Percentiles rank a stretch among this genome's conserved stretches.
phyloP scores from a whole-genome alignment of 2,888 invertebrate genomes.

The Shargacucullia verbasci region DNA sequence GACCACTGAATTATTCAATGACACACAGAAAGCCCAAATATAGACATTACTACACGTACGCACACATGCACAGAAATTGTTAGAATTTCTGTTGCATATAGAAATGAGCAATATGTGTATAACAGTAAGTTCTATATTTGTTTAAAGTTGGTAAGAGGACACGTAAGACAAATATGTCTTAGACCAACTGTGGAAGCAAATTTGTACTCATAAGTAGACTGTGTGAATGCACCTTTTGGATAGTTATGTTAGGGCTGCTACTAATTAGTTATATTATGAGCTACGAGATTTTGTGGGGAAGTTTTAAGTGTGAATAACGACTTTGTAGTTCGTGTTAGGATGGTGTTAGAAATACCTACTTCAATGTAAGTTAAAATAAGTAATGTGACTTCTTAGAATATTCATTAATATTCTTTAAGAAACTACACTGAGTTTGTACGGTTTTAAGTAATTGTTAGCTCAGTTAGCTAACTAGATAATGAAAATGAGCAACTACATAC shows the following conservation, averaged over 20 bases:
- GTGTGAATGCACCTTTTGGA: conserved; percentile 83
- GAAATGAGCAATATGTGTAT: conserved; percentile 73
- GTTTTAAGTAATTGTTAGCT: too few species aligned
- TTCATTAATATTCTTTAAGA: too few species aligned
- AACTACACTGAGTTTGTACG: too few species aligned
- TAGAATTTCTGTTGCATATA: conserved; percentile 62
- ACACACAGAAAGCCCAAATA: conserved; percentile 87
- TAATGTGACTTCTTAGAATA: background rate
- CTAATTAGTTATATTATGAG: conserved; percentile 75
- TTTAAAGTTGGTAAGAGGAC: conserved; percentile 73
- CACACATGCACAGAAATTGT: conserved; percentile 65
- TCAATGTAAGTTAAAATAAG: background rate
- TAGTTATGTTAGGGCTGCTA: conserved; percentile 72
- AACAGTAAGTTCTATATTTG: conserved; percentile 79
- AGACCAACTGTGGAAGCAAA: conserved; percentile 79
- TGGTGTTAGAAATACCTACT: background rate
- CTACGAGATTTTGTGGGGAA: conserved; percentile 60
- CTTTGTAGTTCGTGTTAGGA: conserved; percentile 30
- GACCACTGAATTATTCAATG: conserved; percentile 88
- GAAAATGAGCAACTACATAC: too few species aligned
- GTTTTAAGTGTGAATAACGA: conserved; percentile 61
- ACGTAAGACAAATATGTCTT: conserved; percentile 86
- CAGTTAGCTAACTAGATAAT: too few species aligned
- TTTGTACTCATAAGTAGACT: conserved; percentile 84
- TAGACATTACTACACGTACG: conserved; percentile 82